Percentiles rank a stretch among this genome's conserved stretches.
Conservation (phyloP, 2,797 vertebrate genomes). For the Oreortyx pictus region DNA sequence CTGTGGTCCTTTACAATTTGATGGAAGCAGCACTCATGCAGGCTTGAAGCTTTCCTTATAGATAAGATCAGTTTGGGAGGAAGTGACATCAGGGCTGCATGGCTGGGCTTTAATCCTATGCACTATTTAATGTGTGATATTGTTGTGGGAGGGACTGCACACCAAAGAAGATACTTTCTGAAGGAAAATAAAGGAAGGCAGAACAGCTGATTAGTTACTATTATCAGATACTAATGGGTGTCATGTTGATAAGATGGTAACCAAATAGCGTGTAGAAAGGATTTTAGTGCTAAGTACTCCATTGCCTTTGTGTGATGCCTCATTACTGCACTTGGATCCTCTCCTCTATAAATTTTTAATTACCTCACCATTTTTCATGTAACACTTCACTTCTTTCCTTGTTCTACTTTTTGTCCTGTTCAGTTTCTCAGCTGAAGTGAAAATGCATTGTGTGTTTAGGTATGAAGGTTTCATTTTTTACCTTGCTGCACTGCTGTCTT, state of each 20-base stretch:
- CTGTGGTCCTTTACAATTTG: background rate
- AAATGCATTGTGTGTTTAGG: background rate
- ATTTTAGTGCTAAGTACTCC: slow-evolving; percentile 84
- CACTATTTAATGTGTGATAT: slow-evolving; percentile 50
- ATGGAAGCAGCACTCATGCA: background rate
- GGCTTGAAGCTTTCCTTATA: background rate
- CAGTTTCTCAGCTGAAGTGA: slow-evolving; percentile 4
- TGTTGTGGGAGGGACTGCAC: background rate
- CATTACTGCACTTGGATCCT: slow-evolving; percentile 80
- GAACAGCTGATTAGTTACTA: slow-evolving; percentile 82
- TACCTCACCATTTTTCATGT: slow-evolving; percentile 74
- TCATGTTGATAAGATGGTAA: slow-evolving; percentile 85
- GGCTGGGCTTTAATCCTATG: background rate
- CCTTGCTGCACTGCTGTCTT: background rate
- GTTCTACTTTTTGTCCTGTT: slow-evolving; percentile 2
- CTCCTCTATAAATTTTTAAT: slow-evolving; percentile 87
- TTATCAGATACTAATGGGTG: slow-evolving; percentile 85
- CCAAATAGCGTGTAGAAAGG: slow-evolving; percentile 78
- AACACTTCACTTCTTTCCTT: slow-evolving; percentile 55
- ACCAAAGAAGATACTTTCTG: slow-evolving; percentile 60
- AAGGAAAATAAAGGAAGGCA: slow-evolving; percentile 80
- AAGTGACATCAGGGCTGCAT: slow-evolving; percentile 54
- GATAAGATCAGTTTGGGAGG: slow-evolving; percentile 2
- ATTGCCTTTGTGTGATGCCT: slow-evolving; percentile 74
- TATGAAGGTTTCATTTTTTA: background rate